Base-by-base conservation (phyloP, 2,888 invertebrate species). In the Gryllus longicercus region DNA sequence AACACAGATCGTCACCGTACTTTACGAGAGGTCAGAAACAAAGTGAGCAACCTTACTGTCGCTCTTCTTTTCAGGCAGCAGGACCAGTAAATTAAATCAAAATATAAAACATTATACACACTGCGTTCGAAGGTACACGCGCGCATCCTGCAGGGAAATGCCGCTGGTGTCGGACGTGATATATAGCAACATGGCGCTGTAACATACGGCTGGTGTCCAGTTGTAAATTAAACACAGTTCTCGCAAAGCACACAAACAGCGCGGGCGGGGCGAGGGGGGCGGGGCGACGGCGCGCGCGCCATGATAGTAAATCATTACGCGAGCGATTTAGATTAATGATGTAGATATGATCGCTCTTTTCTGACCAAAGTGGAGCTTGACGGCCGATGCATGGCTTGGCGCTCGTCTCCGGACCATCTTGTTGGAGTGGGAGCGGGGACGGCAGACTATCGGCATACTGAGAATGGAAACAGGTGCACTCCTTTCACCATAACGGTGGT, bases 221-320 rank as follows among this genome's bases (percentile, higher is more conserved):
- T n/a, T 63, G 63, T 63, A 63, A 63, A 63, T 63, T 63, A 63
- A 63, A 63, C 63, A 63, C 63, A 63, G 63, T 63, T 63, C 63
- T 63, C 63, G 63, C 63, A 14, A n/a, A 14, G 63, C 38, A n/a
- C 63, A 18, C 63, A 63, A 63, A 63, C 63, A 63, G 63, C 16
- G n/a, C 4, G 16, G 63, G 38, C 5, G 38, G 5, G 63, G 63
- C 2, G 16, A 5, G 63, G 63, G 63, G 4, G 18, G 18, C 16
- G 63, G 63, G 63, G 63, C n/a, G 14, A 5, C n/a, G 63, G 63
- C 63, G 11, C 63, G 63, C 16, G 51, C 63, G 11, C 63, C 63
- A 63, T 63, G 63, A 63, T 63, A 18, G 63, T 63, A 63, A 63
- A 63, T 63, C 63, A 63, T 63, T 63, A 63, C 63, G 63, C 63